Evolutionary conservation across 2,113 vertebrate genomes (phyloP).

Genomic region (Zootoca vivipara): DNA sequence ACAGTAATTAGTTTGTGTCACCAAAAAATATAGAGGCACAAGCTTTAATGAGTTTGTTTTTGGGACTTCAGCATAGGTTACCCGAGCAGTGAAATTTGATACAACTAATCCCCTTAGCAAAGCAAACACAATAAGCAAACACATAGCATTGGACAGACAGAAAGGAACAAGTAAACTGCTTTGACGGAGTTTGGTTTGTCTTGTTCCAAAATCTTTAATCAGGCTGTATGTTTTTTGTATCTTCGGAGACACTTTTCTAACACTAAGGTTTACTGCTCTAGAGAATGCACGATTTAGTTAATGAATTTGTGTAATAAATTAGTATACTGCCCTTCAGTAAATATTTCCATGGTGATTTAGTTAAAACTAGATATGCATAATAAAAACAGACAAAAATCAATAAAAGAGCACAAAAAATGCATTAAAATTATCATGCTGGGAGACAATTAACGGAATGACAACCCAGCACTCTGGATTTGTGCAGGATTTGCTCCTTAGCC

Average conservation of each 20-base stretch:
- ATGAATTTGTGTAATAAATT: too few species aligned
- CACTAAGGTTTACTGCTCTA: not conserved
- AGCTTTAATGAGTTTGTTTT: not conserved
- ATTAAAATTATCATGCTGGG: too few species aligned
- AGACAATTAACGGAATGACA: too few species aligned
- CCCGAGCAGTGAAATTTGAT: accelerated
- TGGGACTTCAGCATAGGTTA: not conserved
- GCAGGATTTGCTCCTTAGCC: too few species aligned
- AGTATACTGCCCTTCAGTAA: constrained; percentile 14
- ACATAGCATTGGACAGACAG: too few species aligned
- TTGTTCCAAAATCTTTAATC: not conserved
- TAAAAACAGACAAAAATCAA: too few species aligned
- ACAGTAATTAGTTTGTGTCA: not conserved
- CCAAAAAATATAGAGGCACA: not conserved
- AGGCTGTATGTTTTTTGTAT: constrained; percentile 14
- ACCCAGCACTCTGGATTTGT: too few species aligned
- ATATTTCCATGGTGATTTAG: too few species aligned
- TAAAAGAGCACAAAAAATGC: too few species aligned
- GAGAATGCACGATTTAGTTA: too few species aligned
- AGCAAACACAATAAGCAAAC: not conserved
- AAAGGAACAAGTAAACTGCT: too few species aligned
- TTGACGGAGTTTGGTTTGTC: not conserved
- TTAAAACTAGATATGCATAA: too few species aligned
- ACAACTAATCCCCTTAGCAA: not conserved
- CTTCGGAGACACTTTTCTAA: constrained; percentile 16